A percentile compares a stretch with the other conserved stretches of the same genome.
Evolutionary conservation across 1,140 invertebrate species (phyloP).

Genomic region (Listronotus oregonensis): DNA sequence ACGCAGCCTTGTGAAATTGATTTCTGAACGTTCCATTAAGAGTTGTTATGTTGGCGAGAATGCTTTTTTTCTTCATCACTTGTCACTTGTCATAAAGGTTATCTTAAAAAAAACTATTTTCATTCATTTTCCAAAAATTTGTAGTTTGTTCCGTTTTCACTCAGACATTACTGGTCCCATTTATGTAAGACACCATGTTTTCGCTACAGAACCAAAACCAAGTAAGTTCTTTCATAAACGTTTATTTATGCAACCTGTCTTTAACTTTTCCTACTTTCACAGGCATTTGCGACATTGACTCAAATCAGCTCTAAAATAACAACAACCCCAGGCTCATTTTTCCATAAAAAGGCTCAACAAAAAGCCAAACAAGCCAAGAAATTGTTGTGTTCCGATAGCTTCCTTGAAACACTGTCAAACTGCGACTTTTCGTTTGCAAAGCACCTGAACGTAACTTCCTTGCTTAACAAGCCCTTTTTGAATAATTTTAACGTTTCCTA

Average conservation of each 20-base stretch:
- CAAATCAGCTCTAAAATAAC: constrained; percentile 52
- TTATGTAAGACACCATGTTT: constrained; percentile 48
- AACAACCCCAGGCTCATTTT: constrained; percentile 49
- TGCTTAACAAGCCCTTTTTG: constrained; percentile 46
- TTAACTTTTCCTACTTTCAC: constrained; percentile 27
- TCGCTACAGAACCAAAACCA: constrained; percentile 56
- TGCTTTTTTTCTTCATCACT: background rate
- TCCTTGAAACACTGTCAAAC: constrained; percentile 51
- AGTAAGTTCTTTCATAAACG: constrained; percentile 38
- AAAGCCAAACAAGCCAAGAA: constrained; percentile 39
- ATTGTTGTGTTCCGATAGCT: constrained; percentile 52
- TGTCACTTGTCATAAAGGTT: constrained; percentile 20
- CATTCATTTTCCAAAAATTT: constrained; percentile 30
- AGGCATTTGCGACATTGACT: constrained; percentile 52
- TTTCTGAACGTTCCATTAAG: too few species aligned
- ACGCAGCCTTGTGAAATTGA: too few species aligned
- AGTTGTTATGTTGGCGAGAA: background rate
- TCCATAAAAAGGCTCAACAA: constrained; percentile 47
- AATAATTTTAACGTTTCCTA: constrained; percentile 52
- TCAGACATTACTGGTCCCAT: background rate
- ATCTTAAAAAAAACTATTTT: constrained; percentile 28
- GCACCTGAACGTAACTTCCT: constrained; percentile 43
- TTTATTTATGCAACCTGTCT: constrained; percentile 11
- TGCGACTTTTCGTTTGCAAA: constrained; percentile 50
- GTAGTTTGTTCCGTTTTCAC: constrained; percentile 20